Evolutionary conservation across 2,113 vertebrate genomes (phyloP), one percentile per base, ranked within the genome.

Genomic region (Arizona elegans): DNA sequence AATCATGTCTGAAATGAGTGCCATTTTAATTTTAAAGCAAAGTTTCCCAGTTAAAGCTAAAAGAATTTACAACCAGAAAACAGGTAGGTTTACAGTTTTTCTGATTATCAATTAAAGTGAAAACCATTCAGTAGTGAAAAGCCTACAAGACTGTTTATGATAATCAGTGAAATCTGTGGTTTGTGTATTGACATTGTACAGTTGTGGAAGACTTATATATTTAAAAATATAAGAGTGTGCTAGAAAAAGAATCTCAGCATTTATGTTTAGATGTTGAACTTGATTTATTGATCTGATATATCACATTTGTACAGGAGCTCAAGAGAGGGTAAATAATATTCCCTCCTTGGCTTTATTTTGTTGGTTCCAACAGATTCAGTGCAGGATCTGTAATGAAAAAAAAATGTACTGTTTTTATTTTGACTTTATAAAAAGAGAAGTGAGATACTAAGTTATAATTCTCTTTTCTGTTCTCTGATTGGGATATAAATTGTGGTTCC

Each of bases 71-170:
- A 93, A 23, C 92, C 96, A 92, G 94, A 95, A 96, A 95, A 94
- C 95, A 97, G 96, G 96, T 97, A 97, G 96, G 96, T 97, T 94
- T 96, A 81, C 88, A 93, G 38, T 92, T 94, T 91, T 96, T 96
- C 29, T 92, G 93, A 58, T 23, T 96, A 88, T 86, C 43, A 93
- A n/a, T 56, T 2, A 89, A 50, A 85, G 8, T 8, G 43, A 50
- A 59, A 90, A 86, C 47, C 92, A 26, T 89, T 53, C 87, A 53
- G 55, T 43, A 92, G 7, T 26, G 24, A 24, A 38, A 89, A 50
- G 86, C 58, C 75, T 59, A 21, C 52, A 92, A 93, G 58, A 21
- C 38, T 92, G 29, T 91, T 54, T 24, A 24, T 55, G 23, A 5
- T 91, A 92, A 70, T 1, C 13, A 52, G 2, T 93, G 62, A 86